These are phyloP conservation scores for Cordilura impudica DNA, from an alignment of 2,888 invertebrate species.

Conservation along the genomic window DNA sequence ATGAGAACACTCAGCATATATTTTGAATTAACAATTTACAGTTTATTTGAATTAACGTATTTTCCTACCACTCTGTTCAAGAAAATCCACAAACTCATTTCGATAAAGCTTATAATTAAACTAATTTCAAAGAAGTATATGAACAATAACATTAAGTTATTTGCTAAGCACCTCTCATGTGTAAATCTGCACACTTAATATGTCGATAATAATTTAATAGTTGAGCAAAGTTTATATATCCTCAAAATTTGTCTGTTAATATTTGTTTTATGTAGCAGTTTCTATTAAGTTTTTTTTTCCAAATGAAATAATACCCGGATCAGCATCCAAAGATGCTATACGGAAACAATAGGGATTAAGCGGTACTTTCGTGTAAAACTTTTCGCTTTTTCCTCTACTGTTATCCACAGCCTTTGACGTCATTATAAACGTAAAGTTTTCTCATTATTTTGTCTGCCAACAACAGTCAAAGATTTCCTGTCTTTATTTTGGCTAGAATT, in stretches of 20 bases:
- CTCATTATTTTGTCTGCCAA: slow-evolving; percentile 37
- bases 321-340: background rate
- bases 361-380: slow-evolving; percentile 50
- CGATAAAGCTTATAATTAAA: background rate
- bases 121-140: background rate
- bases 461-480: slow-evolving; percentile 45
- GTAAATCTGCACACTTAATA: slow-evolving; percentile 15
- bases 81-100: background rate
- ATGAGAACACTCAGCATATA: too few species aligned
- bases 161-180: background rate
- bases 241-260: background rate
- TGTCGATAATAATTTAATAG: background rate
- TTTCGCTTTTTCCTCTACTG: slow-evolving; percentile 33
- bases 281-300: background rate
- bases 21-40: too few species aligned
- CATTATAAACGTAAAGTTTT: background rate
- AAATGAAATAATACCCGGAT: background rate
- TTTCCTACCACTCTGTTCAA: background rate
- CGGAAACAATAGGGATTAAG: background rate
- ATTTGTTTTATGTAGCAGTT: background rate
- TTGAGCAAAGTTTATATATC: background rate
- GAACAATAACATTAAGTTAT: background rate
- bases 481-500: slow-evolving; percentile 50
- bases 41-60: too few species aligned
- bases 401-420: slow-evolving; percentile 16